Conservation (phyloP, 2,797 vertebrate genomes). For the Amazona finschi region DNA sequence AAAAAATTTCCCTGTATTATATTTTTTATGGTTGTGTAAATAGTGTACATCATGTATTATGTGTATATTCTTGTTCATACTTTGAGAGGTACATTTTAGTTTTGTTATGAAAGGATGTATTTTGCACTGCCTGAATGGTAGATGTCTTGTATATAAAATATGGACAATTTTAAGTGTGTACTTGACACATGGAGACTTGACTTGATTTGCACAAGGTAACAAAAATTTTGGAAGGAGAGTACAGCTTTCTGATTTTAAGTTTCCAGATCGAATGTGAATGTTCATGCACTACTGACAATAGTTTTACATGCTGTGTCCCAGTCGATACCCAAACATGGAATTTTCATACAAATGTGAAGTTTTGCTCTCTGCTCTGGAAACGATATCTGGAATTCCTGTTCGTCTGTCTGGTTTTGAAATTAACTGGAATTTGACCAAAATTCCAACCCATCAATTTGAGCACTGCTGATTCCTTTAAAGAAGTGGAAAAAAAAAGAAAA, state of each 20-base stretch:
- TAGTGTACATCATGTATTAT: conserved; percentile 91
- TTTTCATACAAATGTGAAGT: conserved; percentile 67
- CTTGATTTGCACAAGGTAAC: conserved; percentile 84
- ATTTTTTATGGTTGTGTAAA: conserved; percentile 88
- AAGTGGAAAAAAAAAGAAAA: background rate
- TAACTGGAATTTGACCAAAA: conserved; percentile 60
- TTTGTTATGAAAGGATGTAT: conserved; percentile 93
- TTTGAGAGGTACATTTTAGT: conserved; percentile 93
- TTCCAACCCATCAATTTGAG: conserved; percentile 54
- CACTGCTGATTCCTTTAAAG: conserved; percentile 40
- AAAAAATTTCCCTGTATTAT: conserved; percentile 70
- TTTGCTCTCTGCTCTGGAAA: conserved; percentile 67
- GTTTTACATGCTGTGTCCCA: conserved; percentile 66
- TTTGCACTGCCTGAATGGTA: conserved; percentile 78
- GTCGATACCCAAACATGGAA: conserved; percentile 28
- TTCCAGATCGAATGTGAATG: conserved; percentile 77
- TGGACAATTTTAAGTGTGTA: conserved; percentile 74
- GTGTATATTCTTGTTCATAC: conserved; percentile 91
- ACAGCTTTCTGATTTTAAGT: conserved; percentile 65
- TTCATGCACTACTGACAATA: conserved; percentile 75
- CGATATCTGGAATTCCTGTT: conserved; percentile 49
- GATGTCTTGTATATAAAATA: conserved; percentile 81
- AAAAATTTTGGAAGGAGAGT: conserved; percentile 66
- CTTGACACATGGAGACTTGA: conserved; percentile 76
- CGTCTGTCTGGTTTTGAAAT: conserved; percentile 48